Evolutionary conservation across 35 echinoderm and acorn worm genomes (phyloP).

Genomic region (Anneissia japonica): DNA sequence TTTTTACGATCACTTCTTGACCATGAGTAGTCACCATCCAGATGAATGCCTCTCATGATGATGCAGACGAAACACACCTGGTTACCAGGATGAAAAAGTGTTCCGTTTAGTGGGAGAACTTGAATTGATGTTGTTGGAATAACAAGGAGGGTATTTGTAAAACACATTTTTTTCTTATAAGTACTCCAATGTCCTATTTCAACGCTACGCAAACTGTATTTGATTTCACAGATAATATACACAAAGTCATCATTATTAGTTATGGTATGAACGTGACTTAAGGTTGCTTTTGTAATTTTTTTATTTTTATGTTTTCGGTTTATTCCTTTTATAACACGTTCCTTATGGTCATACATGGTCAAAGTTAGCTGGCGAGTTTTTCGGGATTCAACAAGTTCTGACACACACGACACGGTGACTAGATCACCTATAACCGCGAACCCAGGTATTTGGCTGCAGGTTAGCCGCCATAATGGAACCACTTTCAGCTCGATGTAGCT

Average conservation of each 20-base stretch:
- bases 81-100: background rate
- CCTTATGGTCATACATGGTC: background rate
- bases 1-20: background rate
- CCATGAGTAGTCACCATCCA: background rate
- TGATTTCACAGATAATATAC: background rate
- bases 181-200: too few relatives aligned
- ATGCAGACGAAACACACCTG: background rate
- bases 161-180: background rate
- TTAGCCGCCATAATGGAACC: background rate
- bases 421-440: background rate
- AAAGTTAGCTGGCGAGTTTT: background rate
- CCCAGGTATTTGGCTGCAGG: background rate
- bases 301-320: too few relatives aligned
- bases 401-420: background rate
- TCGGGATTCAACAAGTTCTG: background rate
- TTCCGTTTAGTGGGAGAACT: background rate
- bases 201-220: background rate
- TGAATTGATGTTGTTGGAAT: background rate
- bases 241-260: background rate
- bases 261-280: background rate
- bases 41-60: background rate
- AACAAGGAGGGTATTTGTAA: background rate
- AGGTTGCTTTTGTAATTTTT: background rate
- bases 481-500: background rate
- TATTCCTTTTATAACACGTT: background rate